Percentiles rank a stretch among this genome's conserved stretches.
These are phyloP conservation scores for Dasyurus viverrinus DNA, from an alignment of 2,113 vertebrate species.

Conservation along the genomic window DNA sequence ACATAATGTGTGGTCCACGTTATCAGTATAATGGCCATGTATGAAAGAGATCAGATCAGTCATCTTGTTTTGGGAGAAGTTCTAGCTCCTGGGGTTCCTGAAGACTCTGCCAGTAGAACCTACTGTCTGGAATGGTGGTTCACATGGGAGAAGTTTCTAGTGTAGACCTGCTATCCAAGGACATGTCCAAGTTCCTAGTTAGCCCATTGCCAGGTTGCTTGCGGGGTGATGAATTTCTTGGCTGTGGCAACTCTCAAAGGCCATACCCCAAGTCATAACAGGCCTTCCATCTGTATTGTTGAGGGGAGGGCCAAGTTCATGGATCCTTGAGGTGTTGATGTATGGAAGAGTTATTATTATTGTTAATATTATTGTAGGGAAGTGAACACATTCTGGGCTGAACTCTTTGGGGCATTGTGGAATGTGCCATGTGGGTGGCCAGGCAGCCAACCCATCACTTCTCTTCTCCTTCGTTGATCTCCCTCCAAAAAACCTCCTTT, in stretches of 20 bases:
- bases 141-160: neutral
- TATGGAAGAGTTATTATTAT: neutral
- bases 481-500: slow-evolving; percentile 36
- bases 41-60: neutral
- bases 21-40: neutral
- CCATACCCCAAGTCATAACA: neutral
- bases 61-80: neutral
- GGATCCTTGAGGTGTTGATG: neutral
- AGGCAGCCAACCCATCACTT: slow-evolving; percentile 51
- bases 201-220: neutral
- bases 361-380: neutral
- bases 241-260: neutral
- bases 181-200: neutral
- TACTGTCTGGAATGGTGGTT: neutral
- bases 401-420: slow-evolving; percentile 70
- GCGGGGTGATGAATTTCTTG: neutral
- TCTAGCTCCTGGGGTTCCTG: neutral
- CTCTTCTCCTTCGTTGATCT: slow-evolving; percentile 30
- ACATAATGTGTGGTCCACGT: neutral
- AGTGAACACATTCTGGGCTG: slow-evolving; percentile 63
- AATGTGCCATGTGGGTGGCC: slow-evolving; percentile 72
- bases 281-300: neutral
- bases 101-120: neutral
- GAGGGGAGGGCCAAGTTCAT: neutral
- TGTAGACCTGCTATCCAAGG: neutral